These are phyloP conservation scores for Anthopleura xanthogrammica DNA, from an alignment of 92 coral and sea anemone genomes.

Conservation along the genomic window DNA sequence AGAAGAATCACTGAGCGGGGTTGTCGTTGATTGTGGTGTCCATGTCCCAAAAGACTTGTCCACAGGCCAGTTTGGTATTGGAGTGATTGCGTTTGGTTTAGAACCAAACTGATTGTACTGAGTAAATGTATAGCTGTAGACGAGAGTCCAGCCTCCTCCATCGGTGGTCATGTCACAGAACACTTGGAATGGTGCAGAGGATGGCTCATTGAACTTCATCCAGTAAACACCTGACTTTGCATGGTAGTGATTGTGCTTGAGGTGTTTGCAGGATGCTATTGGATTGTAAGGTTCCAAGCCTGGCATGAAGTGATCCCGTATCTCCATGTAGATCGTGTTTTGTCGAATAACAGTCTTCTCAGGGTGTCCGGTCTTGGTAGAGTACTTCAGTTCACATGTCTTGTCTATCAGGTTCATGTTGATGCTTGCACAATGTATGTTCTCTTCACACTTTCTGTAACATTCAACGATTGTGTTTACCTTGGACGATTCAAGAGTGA, in stretches of 20 bases:
- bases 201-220: background rate
- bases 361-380: background rate
- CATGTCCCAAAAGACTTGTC: background rate
- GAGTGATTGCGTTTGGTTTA: background rate
- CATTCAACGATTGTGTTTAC: background rate
- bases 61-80: background rate
- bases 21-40: background rate
- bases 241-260: too few species aligned
- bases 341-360: background rate
- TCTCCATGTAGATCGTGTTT: background rate
- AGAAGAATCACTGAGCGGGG: background rate
- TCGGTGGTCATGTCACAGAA: background rate
- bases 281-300: too few species aligned
- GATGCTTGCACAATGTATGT: too few species aligned
- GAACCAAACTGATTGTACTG: background rate
- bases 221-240: background rate
- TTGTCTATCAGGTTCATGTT: too few species aligned
- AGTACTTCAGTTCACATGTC: too few species aligned
- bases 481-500: slow-evolving; percentile 1
- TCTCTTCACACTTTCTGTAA: too few species aligned
- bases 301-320: too few species aligned
- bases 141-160: slow-evolving; percentile 2
- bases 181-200: background rate
- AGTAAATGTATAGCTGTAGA: background rate
- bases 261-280: background rate